Percentiles rank a stretch among this genome's conserved stretches.
These are phyloP conservation scores for Pantherophis guttatus DNA, from an alignment of 2,113 vertebrate species.

Conservation along the genomic window DNA sequence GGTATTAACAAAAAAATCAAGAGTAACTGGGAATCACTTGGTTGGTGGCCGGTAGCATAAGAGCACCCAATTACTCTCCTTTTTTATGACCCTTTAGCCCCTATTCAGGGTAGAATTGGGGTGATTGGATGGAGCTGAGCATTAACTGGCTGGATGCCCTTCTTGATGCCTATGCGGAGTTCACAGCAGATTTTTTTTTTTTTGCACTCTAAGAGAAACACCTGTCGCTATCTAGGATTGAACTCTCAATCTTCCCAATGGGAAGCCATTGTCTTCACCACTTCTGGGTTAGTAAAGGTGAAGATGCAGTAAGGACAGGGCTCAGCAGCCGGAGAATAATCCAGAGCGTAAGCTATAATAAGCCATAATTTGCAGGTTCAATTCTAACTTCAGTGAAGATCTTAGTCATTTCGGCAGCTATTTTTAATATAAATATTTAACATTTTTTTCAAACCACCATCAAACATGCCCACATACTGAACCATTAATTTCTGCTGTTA, in stretches of 20 bases:
- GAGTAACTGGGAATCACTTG: not conserved
- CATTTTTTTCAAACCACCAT: conserved; percentile 30
- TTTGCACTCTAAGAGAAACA: not conserved
- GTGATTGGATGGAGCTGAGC: not conserved
- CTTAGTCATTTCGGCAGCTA: conserved; percentile 40
- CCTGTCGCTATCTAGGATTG: not conserved
- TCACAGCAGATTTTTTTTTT: not conserved
- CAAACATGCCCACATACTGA: conserved; percentile 39
- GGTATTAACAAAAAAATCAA: not conserved
- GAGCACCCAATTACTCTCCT: not conserved
- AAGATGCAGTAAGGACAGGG: not conserved
- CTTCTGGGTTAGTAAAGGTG: not conserved
- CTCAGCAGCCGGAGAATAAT: conserved; percentile 12
- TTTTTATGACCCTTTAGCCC: not conserved
- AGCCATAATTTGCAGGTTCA: conserved; percentile 26
- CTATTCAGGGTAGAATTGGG: not conserved
- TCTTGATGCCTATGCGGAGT: not conserved
- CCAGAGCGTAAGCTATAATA: conserved; percentile 27
- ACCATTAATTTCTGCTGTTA: conserved; percentile 51
- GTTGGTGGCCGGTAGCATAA: not conserved
- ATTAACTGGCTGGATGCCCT: not conserved
- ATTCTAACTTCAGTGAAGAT: conserved; percentile 18
- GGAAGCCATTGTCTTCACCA: not conserved
- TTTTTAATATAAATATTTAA: conserved; percentile 50
- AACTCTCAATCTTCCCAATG: not conserved